A percentile compares a stretch with the other conserved stretches of the same genome.
Conservation (phyloP, 2,113 vertebrate genomes). For the Isurus oxyrinchus region DNA sequence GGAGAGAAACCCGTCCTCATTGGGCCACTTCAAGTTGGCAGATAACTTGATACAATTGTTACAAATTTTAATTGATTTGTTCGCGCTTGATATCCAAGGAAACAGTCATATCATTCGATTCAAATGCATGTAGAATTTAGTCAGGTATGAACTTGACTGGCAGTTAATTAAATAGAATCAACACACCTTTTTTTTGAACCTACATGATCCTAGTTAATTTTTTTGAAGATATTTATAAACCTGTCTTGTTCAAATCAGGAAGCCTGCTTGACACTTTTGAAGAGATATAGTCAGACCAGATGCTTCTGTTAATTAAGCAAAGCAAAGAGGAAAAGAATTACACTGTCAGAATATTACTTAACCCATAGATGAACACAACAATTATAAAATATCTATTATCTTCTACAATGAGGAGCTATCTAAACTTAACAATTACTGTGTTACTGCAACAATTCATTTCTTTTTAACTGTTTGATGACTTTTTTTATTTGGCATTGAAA, state of each 20-base stretch:
- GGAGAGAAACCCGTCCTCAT: no score
- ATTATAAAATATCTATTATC: neutral
- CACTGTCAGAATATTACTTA: neutral
- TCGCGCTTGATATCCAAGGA: neutral
- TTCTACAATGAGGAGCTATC: neutral
- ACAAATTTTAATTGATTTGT: neutral
- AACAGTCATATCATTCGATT: neutral
- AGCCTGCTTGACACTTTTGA: neutral
- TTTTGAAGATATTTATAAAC: neutral
- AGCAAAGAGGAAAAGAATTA: neutral
- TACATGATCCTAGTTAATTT: neutral
- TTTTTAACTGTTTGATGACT: neutral
- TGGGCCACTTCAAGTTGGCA: no score
- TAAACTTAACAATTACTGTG: neutral
- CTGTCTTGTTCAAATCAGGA: neutral
- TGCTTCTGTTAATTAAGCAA: neutral
- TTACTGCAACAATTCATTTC: neutral
- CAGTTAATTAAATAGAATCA: neutral
- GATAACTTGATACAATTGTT: neutral
- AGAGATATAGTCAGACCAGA: neutral
- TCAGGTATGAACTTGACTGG: neutral
- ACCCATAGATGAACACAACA: neutral
- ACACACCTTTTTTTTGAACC: neutral
- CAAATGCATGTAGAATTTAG: neutral
- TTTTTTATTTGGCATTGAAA: neutral